Conservation (phyloP, 2,113 vertebrate species). For the Myiozetetes cayanensis region DNA sequence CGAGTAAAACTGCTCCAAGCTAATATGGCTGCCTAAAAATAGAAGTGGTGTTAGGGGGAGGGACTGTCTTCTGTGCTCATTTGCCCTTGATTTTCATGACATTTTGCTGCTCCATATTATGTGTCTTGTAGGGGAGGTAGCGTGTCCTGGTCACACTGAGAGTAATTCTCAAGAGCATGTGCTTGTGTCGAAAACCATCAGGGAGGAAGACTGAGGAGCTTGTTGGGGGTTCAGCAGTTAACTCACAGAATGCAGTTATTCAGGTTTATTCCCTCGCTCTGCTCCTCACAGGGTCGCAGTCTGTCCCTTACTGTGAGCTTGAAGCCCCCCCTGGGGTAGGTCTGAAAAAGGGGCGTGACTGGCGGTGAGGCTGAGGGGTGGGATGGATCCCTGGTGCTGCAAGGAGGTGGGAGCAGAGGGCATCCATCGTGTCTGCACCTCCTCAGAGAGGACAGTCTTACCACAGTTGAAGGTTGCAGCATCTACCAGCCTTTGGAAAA, state of each 20-base stretch:
- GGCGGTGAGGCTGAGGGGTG: background rate
- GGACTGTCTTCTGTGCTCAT: background rate
- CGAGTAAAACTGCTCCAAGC: slow-evolving; percentile 40
- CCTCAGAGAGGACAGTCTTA: background rate
- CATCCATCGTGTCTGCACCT: background rate
- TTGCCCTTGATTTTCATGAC: slow-evolving; percentile 58
- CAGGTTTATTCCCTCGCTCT: background rate
- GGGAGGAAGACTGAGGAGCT: background rate
- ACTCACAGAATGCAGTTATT: background rate
- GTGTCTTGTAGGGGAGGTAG: background rate
- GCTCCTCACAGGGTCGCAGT: background rate
- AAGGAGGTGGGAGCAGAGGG: background rate
- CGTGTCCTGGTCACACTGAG: background rate
- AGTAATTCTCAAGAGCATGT: background rate
- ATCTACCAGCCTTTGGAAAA: background rate
- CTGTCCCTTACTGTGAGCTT: background rate
- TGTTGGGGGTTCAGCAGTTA: background rate
- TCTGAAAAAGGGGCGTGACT: background rate
- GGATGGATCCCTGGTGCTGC: background rate
- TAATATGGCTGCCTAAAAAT: slow-evolving; percentile 54
- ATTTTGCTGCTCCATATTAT: slow-evolving; percentile 28
- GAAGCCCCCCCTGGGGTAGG: background rate
- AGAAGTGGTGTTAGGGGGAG: slow-evolving; percentile 20
- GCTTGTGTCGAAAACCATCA: background rate
- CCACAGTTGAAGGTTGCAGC: background rate